A percentile compares a stretch with the other conserved stretches of the same genome.
These are phyloP conservation scores for Crossaster papposus DNA, from an alignment of 53 echinoderm and acorn worm species.

Conservation along the genomic window DNA sequence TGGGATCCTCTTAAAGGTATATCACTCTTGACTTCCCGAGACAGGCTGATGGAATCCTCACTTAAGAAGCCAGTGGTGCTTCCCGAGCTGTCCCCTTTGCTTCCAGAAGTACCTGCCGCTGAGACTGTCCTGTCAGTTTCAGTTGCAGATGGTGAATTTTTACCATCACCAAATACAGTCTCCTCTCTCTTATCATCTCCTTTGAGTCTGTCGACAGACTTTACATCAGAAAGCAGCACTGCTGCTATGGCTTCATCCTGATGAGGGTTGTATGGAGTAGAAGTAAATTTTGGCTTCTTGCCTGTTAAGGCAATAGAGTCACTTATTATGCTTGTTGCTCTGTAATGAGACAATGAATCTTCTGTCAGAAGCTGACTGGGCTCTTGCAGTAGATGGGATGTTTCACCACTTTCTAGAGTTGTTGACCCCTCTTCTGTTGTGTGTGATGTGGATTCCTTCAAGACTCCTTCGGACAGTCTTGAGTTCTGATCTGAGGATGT, in stretches of 20 bases:
- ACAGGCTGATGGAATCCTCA: constrained; percentile 66
- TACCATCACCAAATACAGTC: neutral
- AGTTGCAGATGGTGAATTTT: neutral
- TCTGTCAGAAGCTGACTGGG: constrained; percentile 40
- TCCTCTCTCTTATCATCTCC: constrained; percentile 6
- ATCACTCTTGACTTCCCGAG: constrained; percentile 18
- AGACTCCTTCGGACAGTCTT: constrained; percentile 24
- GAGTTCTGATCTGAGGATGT: constrained; percentile 12
- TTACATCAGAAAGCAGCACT: neutral
- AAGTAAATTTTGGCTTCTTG: constrained; percentile 63
- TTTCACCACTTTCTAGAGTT: neutral
- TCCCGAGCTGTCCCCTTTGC: constrained; percentile 51
- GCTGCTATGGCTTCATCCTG: constrained; percentile 29
- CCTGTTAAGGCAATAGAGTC: constrained; percentile 54
- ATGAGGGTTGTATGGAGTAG: constrained; percentile 56
- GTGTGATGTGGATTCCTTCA: neutral
- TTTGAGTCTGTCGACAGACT: constrained; percentile 26
- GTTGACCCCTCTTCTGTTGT: neutral
- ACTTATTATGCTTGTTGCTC: constrained; percentile 51
- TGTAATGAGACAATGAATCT: constrained; percentile 15
- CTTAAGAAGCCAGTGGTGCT: constrained; percentile 52
- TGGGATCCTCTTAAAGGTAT: constrained; percentile 71
- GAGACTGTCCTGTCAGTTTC: constrained; percentile 16
- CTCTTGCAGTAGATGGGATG: constrained; percentile 10
- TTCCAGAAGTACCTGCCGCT: constrained; percentile 20